A percentile compares a stretch with the other conserved stretches of the same genome.
Conservation (phyloP, 2,113 vertebrate species). For the Peromyscus maniculatus region DNA sequence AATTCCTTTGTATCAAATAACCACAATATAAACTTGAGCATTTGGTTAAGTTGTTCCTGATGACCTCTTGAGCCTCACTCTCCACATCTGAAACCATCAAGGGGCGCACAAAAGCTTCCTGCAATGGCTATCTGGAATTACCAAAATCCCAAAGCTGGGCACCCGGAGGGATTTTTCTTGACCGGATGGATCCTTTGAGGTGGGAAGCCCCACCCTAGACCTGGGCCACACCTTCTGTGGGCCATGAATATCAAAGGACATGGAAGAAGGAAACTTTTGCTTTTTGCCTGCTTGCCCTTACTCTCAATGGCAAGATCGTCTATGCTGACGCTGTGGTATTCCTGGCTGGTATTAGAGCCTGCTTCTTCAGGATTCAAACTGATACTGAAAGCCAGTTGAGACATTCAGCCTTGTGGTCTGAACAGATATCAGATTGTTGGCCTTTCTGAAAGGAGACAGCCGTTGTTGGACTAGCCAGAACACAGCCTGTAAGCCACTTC, state of each 20-base stretch:
- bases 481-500: background rate
- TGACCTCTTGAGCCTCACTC: background rate
- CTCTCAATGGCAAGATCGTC: background rate
- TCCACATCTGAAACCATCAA: background rate
- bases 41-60: background rate
- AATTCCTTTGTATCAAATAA: background rate
- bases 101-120: background rate
- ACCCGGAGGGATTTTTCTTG: background rate
- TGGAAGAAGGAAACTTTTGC: background rate
- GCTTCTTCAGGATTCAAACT: background rate
- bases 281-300: background rate
- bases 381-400: background rate
- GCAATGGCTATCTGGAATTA: background rate
- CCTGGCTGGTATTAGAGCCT: background rate
- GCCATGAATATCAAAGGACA: background rate
- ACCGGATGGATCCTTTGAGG: background rate
- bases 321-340: background rate
- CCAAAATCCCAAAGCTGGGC: background rate
- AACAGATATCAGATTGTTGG: background rate
- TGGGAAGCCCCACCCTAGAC: background rate
- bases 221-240: background rate
- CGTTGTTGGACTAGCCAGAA: background rate
- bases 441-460: background rate
- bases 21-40: background rate
- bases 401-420: background rate